Evolutionary conservation across 2,888 invertebrate genomes (phyloP), one percentile per base, ranked within the genome.

Genomic region (Anagyrus pseudococci): DNA sequence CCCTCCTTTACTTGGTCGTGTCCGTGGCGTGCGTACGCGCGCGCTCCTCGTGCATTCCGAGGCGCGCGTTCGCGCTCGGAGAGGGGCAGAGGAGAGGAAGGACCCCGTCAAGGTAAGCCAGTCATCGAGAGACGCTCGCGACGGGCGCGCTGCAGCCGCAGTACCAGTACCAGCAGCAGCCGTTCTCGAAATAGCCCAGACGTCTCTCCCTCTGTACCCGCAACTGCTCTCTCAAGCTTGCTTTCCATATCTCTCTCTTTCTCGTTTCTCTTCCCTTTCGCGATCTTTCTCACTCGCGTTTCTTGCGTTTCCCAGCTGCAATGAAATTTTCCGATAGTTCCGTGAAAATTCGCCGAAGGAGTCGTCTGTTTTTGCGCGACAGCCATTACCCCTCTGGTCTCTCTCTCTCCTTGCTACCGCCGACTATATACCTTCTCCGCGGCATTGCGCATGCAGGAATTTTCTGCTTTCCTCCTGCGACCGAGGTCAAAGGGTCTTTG

Each of bases 61-160:
- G 43, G 58, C 49, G 15, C 54, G 25, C 33, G 22, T 29, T 29
- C 26, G 26, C 26, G 43, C 22, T 7, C 8, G 17, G 46, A 4
- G 20, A 17, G 10, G 33, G 22, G 46, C 4, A 29, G 64, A 71
- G n/a, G 75, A 77, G 77, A 77, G 77, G 77, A 77, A 77, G 72
- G 77, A 77, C 77, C 77, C 72, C 78, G 75, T 73, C 77, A 77
- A 77, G 77, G 77, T 73, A 76, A 77, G 77, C 77, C 70, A 70
- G 77, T 77, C 74, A 69, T 71, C 69, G 69, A 68, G 69, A 64
- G 70, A 69, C 61, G 55, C 58, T 67, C 68, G 70, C 69, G 58
- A 57, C 66, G 47, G 56, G 64, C 8, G n/a, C n/a, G 43, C 43
- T 6, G 43, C 43, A 43, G 43, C 43, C 15, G 43, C 43, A 65